These are phyloP conservation scores for Azorinus chamasolen DNA, from an alignment of 2,888 invertebrate species.

Conservation along the genomic window DNA sequence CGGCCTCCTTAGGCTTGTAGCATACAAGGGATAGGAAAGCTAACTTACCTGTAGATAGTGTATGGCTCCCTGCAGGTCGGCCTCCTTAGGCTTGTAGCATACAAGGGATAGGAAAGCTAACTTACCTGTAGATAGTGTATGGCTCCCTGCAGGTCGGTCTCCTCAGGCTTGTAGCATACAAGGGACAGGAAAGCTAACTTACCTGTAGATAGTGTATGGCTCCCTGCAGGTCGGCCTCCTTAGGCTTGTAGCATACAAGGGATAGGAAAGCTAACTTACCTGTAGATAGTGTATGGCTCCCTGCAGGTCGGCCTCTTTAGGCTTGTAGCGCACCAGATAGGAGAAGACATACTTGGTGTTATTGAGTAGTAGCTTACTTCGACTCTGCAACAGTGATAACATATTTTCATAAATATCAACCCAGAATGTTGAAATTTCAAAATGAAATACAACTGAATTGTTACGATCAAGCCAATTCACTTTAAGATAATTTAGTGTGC, in stretches of 20 bases:
- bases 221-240: constrained; percentile 80
- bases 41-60: too few species aligned
- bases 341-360: constrained; percentile 86
- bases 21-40: constrained; percentile 86
- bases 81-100: constrained; percentile 77
- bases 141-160: too few species aligned
- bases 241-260: too few species aligned
- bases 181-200: neutral
- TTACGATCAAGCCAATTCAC: too few species aligned
- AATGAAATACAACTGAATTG: too few species aligned
- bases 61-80: too few species aligned
- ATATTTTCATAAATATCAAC: neutral
- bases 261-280: constrained; percentile 65
- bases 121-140: too few species aligned
- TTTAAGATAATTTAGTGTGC: too few species aligned
- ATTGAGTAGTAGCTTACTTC: constrained; percentile 82
- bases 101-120: constrained; percentile 86
- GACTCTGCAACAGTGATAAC: constrained; percentile 68
- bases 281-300: constrained; percentile 82
- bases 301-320: constrained; percentile 79
- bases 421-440: too few species aligned
- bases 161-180: too few species aligned
- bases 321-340: constrained; percentile 83
- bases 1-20: constrained; percentile 77
- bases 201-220: constrained; percentile 84